Conservation (phyloP, 2,113 vertebrate species). For the Albula glossodonta region DNA sequence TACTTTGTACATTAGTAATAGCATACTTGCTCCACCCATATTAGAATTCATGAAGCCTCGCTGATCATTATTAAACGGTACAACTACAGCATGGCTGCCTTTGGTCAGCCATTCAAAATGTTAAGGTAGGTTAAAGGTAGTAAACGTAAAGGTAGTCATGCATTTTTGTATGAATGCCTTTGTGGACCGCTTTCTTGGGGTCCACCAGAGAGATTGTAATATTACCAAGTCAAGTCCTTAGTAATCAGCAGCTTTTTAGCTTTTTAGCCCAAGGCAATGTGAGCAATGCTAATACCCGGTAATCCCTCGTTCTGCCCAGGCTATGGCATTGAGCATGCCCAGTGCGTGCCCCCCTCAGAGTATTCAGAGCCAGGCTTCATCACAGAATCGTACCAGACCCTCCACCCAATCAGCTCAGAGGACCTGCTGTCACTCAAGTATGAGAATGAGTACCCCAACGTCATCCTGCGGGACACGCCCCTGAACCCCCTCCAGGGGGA, state of each 20-base stretch:
- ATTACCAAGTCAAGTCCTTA: neutral
- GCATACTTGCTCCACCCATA: neutral
- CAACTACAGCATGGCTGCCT: neutral
- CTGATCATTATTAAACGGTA: too few species aligned
- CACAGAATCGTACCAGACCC: constrained; percentile 98
- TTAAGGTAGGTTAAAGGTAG: neutral
- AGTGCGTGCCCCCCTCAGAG: constrained; percentile 96
- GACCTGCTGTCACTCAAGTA: constrained; percentile 97
- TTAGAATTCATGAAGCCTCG: neutral
- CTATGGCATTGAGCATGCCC: constrained; percentile 95
- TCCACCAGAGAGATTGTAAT: neutral
- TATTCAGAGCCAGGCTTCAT: constrained; percentile 98
- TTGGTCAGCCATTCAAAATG: neutral
- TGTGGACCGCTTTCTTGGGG: neutral
- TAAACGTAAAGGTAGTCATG: too few species aligned
- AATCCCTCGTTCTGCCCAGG: constrained; percentile 63
- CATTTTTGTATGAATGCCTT: neutral
- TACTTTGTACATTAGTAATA: neutral
- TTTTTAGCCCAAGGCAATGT: neutral
- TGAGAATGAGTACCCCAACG: constrained; percentile 87
- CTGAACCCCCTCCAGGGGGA: constrained; percentile 82
- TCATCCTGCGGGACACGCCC: constrained; percentile 88
- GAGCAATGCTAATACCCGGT: neutral
- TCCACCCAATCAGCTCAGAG: constrained; percentile 97
- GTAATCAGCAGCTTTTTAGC: neutral